phyloP scores from a whole-genome alignment of 2,113 vertebrate species.

The Mobula hypostoma region DNA sequence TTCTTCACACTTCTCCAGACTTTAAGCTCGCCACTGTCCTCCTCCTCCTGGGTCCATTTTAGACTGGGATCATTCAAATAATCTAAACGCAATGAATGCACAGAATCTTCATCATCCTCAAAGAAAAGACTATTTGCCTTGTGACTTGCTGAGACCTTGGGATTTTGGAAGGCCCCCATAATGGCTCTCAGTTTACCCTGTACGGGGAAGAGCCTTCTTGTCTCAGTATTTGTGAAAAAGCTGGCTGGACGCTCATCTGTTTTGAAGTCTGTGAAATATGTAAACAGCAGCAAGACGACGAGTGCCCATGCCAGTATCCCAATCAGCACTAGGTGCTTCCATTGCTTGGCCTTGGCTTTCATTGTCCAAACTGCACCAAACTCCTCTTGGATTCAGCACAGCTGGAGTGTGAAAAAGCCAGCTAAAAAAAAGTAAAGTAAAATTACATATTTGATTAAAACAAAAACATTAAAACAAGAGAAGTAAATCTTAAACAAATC shows the following conservation, averaged over 20 bases:
- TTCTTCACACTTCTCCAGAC: conserved; percentile 3
- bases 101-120: conserved; percentile 30
- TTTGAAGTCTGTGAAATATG: conserved; percentile 84
- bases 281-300: conserved; percentile 79
- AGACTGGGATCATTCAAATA: conserved; percentile 11
- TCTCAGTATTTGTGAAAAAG: conserved; percentile 74
- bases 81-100: conserved; percentile 33
- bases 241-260: conserved; percentile 65
- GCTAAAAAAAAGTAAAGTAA: conserved; percentile 43
- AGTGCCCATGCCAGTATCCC: conserved; percentile 86
- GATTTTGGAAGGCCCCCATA: conserved; percentile 64
- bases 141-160: conserved; percentile 48
- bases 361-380: conserved; percentile 62
- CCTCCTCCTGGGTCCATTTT: conserved; percentile 13
- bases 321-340: conserved; percentile 80
- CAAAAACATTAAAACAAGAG: background rate
- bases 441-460: conserved; percentile 25
- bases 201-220: conserved; percentile 69
- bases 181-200: conserved; percentile 70
- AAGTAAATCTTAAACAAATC: background rate
- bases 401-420: conserved; percentile 47
- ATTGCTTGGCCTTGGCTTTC: conserved; percentile 92
- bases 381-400: conserved; percentile 46
- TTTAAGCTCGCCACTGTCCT: conserved; percentile 14
- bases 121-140: conserved; percentile 15